phyloP scores from a whole-genome alignment of 2,113 vertebrate species.

The Agapornis roseicollis region DNA sequence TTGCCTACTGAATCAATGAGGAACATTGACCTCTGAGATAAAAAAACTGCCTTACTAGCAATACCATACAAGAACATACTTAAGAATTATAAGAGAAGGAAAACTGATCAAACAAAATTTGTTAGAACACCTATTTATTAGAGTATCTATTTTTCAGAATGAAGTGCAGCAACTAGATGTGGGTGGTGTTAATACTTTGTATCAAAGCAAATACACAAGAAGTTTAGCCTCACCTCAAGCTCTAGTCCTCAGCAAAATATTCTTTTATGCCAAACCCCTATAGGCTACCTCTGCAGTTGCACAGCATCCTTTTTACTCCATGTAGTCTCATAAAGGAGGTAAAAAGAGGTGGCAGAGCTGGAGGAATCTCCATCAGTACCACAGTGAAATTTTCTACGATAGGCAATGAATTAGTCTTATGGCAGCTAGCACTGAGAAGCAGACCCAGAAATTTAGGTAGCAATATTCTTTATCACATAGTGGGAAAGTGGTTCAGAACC shows the following conservation, averaged over 20 bases:
- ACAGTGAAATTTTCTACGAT: background rate
- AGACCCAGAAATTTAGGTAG: background rate
- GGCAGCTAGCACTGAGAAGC: background rate
- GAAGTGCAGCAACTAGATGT: background rate
- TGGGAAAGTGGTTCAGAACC: background rate
- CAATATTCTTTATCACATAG: background rate
- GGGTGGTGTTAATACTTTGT: background rate
- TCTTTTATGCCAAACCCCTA: background rate
- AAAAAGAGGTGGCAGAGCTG: background rate
- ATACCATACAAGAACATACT: background rate
- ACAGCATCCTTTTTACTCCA: background rate
- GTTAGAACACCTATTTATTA: background rate
- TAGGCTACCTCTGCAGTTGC: background rate
- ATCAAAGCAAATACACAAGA: background rate
- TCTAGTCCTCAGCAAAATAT: background rate
- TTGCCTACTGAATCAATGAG: background rate
- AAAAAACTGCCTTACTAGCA: background rate
- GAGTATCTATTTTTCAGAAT: background rate
- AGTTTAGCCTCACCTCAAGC: background rate
- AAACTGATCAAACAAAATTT: background rate
- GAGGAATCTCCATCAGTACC: background rate
- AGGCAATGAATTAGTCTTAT: background rate
- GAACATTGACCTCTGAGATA: background rate
- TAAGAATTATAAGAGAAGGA: background rate
- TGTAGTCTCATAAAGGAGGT: background rate